phyloP scores from a whole-genome alignment of 2,888 invertebrate species.

The Hydraecia micacea region DNA sequence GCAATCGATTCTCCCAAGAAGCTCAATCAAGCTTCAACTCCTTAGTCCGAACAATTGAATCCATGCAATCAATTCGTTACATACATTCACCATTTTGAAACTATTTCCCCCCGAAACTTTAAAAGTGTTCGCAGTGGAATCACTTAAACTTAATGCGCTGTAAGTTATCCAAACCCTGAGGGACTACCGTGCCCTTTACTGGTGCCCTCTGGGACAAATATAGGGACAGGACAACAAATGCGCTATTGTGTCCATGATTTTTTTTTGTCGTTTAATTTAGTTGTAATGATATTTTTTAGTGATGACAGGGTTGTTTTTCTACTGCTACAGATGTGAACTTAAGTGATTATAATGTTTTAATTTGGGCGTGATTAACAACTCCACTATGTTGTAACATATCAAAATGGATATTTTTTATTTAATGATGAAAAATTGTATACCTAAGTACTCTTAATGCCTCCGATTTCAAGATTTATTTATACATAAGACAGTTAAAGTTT shows the following conservation, averaged over 20 bases:
- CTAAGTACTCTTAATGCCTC: background rate
- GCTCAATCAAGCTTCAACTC: slow-evolving; percentile 15
- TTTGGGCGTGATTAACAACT: slow-evolving; percentile 11
- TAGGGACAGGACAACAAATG: slow-evolving; percentile 76
- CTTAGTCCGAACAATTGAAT: slow-evolving; percentile 24
- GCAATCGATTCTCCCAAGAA: slow-evolving; percentile 2
- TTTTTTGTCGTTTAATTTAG: slow-evolving; percentile 65
- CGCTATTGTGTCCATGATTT: slow-evolving; percentile 69
- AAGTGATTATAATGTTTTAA: background rate
- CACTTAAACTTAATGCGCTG: slow-evolving; percentile 88
- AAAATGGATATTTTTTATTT: background rate
- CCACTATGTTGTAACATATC: too few relatives aligned
- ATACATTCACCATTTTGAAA: slow-evolving; percentile 54
- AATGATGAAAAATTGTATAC: background rate
- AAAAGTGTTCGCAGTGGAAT: slow-evolving; percentile 82
- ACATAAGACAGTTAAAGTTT: background rate
- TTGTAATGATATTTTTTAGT: slow-evolving; percentile 45
- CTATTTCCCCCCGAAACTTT: slow-evolving; percentile 74
- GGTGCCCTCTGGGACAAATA: slow-evolving; percentile 70
- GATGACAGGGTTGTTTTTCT: slow-evolving; percentile 21
- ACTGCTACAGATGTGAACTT: background rate
- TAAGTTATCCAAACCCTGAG: slow-evolving; percentile 81
- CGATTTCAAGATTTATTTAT: background rate
- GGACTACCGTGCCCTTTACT: slow-evolving; percentile 80
- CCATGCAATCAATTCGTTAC: slow-evolving; percentile 41